Evolutionary conservation across 1,140 invertebrate species (phyloP), one percentile per base, ranked within the genome.

Genomic region (Drosophila lacertosa): DNA sequence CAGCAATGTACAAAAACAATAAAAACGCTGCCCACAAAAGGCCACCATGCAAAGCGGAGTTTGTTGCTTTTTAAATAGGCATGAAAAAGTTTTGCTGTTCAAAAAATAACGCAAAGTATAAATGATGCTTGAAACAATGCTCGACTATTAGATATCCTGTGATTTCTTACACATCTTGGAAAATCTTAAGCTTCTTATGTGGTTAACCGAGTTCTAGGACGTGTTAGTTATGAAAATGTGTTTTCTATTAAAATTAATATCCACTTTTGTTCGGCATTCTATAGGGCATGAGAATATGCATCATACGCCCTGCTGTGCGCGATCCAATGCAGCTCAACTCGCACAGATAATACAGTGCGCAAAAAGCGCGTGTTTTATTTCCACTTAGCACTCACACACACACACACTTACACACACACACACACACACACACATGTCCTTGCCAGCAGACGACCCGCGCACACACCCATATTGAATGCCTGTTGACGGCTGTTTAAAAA

Each of bases 351-450:
- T 84, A 64, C 81, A 74, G 57, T 88, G 77, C 73, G 82, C 77
- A 88, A 73, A 88, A 89, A 82, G 77, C 82, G 82, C 82, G 82
- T 88, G 82, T 89, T 88, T 88, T 88, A 88, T 88, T 88, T 88
- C 83, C 82, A 88, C 82, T 88, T 88, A 88, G 82, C 78, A 88
- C 77, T 66, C 77, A 72, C 51, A 63, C 73, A 62, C 54, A 51
- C 45, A 44, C 35, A 37, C 60, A 20, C 33, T n/a, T n/a, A 54
- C 39, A 13, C 57, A 51, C 13, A 22, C 47, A 62, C 47, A 57
- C 58, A 15, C 72, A 55, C 75, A 63, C 57, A 24, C 42, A 42
- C 64, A 67, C 54, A 53, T 47, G 33, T 20, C 22, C 47, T 29
- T 29, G 6, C 26, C 35, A 7, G 39, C 29, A 2, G 51, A 45